Base-by-base conservation (phyloP, 1,140 invertebrate species). In the Pseudobourletiella spinata region DNA sequence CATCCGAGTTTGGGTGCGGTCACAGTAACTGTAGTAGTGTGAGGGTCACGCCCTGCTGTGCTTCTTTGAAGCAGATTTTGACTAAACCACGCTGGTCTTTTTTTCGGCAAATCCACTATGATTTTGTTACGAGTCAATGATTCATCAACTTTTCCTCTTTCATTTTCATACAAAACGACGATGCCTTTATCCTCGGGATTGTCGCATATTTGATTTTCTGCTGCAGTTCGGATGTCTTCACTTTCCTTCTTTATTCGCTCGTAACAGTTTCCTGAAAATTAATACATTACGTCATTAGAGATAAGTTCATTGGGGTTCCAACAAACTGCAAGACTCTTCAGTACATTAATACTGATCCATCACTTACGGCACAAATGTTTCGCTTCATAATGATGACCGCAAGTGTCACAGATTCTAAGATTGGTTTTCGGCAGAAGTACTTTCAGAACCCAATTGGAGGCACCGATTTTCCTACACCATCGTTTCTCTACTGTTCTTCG, bases 111-210 rank as follows among this genome's bases (percentile, higher is more conserved):
- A 78, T 91, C 86, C 1, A 91, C 78, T 52, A 90, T 78, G 63
- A 82, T 76, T 73, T 87, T 86, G 3, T 76, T 76, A 75, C 50
- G 30, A 20, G 72, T 73, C 80, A 79, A 73, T 78, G 73, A 61
- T 67, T 69, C 39, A 72, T 70, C 46, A 70, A 64, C 16, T 73
- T 61, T 29, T 20, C 78, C 68, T 69, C 80, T 82, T 74, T 94
- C 91, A 56, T 85, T 85, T 72, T 91, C 79, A 74, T 93, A 95
- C 1, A 92, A 72, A 3, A 93, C 84, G 46, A 89, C 77, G 1
- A 95, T 85, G 75, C 93, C 87, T 72, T 88, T 79, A 73, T 91
- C 87, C 46, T 92, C 80, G 3, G 88, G 86, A 11, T 80, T 73
- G 16, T 87, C 71, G 51, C 83, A 82, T 15, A 90, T 74, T 68